Conservation (phyloP, 2,888 invertebrate genomes). For the Coenonympha arcania region DNA sequence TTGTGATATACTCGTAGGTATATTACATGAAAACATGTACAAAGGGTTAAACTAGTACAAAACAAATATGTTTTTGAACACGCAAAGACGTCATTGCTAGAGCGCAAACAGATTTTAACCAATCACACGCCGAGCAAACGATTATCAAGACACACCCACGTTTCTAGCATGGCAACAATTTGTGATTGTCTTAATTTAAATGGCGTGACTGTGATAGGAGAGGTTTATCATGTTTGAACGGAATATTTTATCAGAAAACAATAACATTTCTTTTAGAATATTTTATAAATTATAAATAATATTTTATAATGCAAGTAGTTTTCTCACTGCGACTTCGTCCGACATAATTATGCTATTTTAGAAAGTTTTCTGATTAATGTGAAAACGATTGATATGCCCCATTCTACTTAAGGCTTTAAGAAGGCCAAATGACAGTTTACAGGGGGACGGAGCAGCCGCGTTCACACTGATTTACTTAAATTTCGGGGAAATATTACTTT, state of each 20-base stretch:
- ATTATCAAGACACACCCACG: slow-evolving; percentile 69
- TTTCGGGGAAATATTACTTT: no score
- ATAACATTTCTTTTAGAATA: slow-evolving; percentile 18
- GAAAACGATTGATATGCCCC: no score
- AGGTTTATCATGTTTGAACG: slow-evolving; percentile 26
- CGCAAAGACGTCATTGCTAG: slow-evolving; percentile 50
- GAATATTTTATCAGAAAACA: slow-evolving; percentile 17
- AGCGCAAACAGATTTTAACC: slow-evolving; percentile 38
- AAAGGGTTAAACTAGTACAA: slow-evolving; percentile 43
- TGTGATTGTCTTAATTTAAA: slow-evolving; percentile 19
- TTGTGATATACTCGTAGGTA: slow-evolving; percentile 39
- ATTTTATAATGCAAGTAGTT: no score
- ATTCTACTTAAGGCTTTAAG: no score
- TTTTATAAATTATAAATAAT: slow-evolving; percentile 18
- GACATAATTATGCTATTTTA: no score
- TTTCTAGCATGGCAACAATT: slow-evolving; percentile 52
- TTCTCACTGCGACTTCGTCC: no score
- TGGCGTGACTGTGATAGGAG: slow-evolving; percentile 24
- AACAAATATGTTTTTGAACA: slow-evolving; percentile 67
- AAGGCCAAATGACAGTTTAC: no score
- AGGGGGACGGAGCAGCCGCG: no score
- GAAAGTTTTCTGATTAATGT: no score
- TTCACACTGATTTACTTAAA: no score
- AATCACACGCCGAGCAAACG: slow-evolving; percentile 43
- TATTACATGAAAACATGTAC: slow-evolving; percentile 57